These are phyloP conservation scores for Drosophila stalkeri DNA, from an alignment of 2,888 invertebrate genomes.

Conservation along the genomic window DNA sequence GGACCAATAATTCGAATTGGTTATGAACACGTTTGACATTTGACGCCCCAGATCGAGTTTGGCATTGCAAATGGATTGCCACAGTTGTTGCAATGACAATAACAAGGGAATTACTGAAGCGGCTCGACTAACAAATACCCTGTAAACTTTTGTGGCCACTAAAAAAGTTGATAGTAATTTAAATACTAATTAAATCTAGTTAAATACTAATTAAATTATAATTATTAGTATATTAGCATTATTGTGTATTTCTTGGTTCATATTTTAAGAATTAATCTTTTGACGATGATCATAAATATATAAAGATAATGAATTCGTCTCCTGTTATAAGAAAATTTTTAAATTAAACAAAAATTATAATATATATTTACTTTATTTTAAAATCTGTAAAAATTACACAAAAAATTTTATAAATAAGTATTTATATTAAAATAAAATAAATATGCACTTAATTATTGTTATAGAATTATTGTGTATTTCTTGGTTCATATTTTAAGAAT, in stretches of 20 bases:
- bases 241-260: neutral
- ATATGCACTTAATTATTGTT: too few relatives aligned
- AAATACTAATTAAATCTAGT: neutral
- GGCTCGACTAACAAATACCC: neutral
- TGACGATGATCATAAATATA: too few relatives aligned
- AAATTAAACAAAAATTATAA: too few relatives aligned
- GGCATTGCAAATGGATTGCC: constrained; percentile 48
- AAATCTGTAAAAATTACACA: too few relatives aligned
- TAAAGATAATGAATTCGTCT: too few relatives aligned
- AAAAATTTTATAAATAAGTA: too few relatives aligned
- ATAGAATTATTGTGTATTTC: too few relatives aligned
- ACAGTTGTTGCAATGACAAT: constrained; percentile 32
- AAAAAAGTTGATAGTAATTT: neutral
- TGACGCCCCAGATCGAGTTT: constrained; percentile 35
- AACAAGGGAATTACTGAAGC: neutral
- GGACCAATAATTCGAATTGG: constrained; percentile 37
- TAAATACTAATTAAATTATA: neutral
- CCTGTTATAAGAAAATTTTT: too few relatives aligned
- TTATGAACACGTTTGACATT: constrained; percentile 55
- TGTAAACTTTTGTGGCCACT: neutral
- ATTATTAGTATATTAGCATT: neutral
- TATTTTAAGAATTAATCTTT: neutral
- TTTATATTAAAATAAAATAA: too few relatives aligned
- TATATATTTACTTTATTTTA: too few relatives aligned
- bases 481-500: too few relatives aligned